Conservation (phyloP, 2,113 vertebrate genomes). For the Amphilophus citrinellus region DNA sequence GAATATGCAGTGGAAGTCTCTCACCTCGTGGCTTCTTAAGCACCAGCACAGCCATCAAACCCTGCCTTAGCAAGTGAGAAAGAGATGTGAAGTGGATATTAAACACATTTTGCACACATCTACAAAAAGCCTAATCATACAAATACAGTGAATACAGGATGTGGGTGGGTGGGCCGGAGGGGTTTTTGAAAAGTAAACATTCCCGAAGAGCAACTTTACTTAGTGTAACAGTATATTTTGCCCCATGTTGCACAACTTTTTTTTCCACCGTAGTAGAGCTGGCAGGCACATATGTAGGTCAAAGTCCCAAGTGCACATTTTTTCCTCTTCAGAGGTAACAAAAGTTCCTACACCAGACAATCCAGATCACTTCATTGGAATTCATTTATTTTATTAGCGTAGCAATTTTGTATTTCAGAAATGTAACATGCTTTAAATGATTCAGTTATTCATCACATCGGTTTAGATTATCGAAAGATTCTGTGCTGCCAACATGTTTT, state of each 20-base stretch:
- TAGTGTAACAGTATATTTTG: not conserved
- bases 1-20: not conserved
- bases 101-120: not conserved
- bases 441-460: not conserved
- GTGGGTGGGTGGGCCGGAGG: no score
- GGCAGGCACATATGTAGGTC: fast-evolving
- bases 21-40: not conserved
- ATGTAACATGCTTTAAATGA: not conserved
- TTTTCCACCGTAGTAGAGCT: not conserved
- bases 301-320: not conserved
- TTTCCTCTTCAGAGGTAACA: not conserved
- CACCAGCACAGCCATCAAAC: not conserved
- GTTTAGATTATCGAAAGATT: not conserved
- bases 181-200: not conserved
- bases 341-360: not conserved
- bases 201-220: not conserved
- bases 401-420: not conserved
- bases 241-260: fast-evolving
- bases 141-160: not conserved
- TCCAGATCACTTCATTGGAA: not conserved
- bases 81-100: not conserved
- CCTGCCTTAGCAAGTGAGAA: not conserved
- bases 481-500: not conserved
- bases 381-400: not conserved
- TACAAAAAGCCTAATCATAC: not conserved